A percentile compares a stretch with the other conserved stretches of the same genome.
phyloP scores from a whole-genome alignment of 2,113 vertebrate species.

The Rattus norvegicus region DNA sequence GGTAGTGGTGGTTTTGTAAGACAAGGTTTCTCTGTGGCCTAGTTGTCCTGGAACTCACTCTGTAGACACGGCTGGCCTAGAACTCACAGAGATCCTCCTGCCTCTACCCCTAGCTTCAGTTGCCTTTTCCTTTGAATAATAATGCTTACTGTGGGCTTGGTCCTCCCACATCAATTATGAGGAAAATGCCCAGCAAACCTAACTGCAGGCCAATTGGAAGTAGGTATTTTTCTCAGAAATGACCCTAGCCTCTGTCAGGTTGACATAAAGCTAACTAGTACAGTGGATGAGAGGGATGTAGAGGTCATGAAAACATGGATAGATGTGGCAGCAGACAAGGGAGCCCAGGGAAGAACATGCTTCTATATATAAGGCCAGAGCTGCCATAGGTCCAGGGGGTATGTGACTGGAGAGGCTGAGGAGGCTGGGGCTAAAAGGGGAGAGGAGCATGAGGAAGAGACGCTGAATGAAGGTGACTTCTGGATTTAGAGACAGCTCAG shows the following conservation, averaged over 20 bases:
- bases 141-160: not conserved
- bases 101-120: too few species aligned
- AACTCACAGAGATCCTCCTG: too few species aligned
- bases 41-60: too few species aligned
- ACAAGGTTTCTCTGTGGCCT: too few species aligned
- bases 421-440: not conserved
- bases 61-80: too few species aligned
- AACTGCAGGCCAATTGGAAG: not conserved
- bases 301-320: not conserved
- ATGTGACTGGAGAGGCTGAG: not conserved
- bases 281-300: not conserved
- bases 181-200: not conserved
- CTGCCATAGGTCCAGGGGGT: not conserved
- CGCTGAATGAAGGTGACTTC: not conserved
- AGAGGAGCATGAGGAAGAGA: not conserved
- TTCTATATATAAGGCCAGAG: not conserved
- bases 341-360: not conserved
- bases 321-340: not conserved
- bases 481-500: not conserved
- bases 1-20: too few species aligned
- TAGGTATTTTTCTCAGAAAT: not conserved
- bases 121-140: not conserved
- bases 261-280: not conserved
- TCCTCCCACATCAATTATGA: not conserved
- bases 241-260: not conserved